These are phyloP conservation scores for Tiliacea citrago DNA, from an alignment of 2,888 invertebrate species.

Conservation along the genomic window DNA sequence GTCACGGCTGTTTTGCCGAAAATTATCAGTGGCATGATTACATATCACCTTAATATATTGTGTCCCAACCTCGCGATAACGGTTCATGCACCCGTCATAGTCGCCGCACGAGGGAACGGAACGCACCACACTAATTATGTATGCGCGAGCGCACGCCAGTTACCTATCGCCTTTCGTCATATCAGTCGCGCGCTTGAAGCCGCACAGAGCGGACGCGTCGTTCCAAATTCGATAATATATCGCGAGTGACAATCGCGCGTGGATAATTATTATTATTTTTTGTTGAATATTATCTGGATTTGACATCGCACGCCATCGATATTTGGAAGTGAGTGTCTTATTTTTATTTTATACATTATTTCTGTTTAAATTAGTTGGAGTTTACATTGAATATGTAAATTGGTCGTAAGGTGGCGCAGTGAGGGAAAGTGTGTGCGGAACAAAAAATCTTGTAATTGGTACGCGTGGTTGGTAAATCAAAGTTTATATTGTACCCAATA, in stretches of 20 bases:
- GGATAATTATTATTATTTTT: slow-evolving; percentile 57
- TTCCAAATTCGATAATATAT: slow-evolving; percentile 52
- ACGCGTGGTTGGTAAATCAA: slow-evolving; percentile 17
- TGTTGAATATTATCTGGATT: slow-evolving; percentile 60
- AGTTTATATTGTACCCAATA: slow-evolving; percentile 2
- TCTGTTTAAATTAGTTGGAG: slow-evolving; percentile 22
- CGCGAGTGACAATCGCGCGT: slow-evolving; percentile 71
- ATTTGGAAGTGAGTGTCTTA: slow-evolving; percentile 58
- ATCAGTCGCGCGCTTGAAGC: slow-evolving; percentile 71
- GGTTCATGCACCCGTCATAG: slow-evolving; percentile 75
- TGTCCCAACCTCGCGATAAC: slow-evolving; percentile 69
- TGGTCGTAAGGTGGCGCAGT: slow-evolving; percentile 44
- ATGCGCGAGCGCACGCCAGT: slow-evolving; percentile 71
- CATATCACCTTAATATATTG: slow-evolving; percentile 39
- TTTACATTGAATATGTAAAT: slow-evolving; percentile 60
- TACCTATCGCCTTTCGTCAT: slow-evolving; percentile 58
- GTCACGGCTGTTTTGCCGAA: slow-evolving; percentile 43
- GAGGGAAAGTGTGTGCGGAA: slow-evolving; percentile 65
- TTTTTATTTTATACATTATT: slow-evolving; percentile 28
- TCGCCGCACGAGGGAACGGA: slow-evolving; percentile 67
- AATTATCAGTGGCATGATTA: slow-evolving; percentile 37
- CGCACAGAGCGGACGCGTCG: slow-evolving; percentile 69
- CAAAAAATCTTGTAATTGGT: slow-evolving; percentile 25
- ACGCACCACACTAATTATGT: slow-evolving; percentile 63
- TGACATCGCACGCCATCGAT: slow-evolving; percentile 44